Evolutionary conservation across 2,888 invertebrate species (phyloP).

Genomic region (Hoplodrina ambigua): DNA sequence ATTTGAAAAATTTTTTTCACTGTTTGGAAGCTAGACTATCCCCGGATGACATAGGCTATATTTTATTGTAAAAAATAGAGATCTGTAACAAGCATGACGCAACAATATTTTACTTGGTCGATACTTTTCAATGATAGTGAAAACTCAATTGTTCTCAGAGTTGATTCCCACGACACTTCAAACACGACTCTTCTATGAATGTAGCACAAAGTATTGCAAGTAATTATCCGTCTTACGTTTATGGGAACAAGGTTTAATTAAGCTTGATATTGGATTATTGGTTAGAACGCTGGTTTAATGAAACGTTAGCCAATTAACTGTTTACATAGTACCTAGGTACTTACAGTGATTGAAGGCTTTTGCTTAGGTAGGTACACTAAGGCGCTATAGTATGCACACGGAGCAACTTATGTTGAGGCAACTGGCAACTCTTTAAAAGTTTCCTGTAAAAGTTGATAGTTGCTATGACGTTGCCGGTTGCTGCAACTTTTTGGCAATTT

Average conservation of each 20-base stretch:
- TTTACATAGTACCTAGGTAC: not conserved
- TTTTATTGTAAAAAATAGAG: no score
- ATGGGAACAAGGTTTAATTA: not conserved
- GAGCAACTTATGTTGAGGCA: no score
- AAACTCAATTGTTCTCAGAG: constrained; percentile 70
- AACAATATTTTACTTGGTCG: constrained; percentile 52
- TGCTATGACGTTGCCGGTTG: no score
- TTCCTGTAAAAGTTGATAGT: no score
- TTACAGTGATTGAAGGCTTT: constrained; percentile 2
- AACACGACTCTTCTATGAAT: constrained; percentile 26
- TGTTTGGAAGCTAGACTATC: no score
- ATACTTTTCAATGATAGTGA: constrained; percentile 67
- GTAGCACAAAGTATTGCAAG: constrained; percentile 19
- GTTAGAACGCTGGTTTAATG: constrained; percentile 30
- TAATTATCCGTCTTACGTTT: not conserved
- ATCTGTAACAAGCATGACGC: no score
- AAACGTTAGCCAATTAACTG: constrained; percentile 21
- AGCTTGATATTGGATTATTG: not conserved
- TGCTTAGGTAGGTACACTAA: no score
- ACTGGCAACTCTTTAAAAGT: no score
- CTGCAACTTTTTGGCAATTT: no score
- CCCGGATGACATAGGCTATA: no score
- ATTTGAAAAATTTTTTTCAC: no score
- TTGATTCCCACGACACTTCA: constrained; percentile 61
- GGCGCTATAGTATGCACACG: no score